These are phyloP conservation scores for Gasteruption jaculator DNA, from an alignment of 2,888 invertebrate species.

Conservation along the genomic window DNA sequence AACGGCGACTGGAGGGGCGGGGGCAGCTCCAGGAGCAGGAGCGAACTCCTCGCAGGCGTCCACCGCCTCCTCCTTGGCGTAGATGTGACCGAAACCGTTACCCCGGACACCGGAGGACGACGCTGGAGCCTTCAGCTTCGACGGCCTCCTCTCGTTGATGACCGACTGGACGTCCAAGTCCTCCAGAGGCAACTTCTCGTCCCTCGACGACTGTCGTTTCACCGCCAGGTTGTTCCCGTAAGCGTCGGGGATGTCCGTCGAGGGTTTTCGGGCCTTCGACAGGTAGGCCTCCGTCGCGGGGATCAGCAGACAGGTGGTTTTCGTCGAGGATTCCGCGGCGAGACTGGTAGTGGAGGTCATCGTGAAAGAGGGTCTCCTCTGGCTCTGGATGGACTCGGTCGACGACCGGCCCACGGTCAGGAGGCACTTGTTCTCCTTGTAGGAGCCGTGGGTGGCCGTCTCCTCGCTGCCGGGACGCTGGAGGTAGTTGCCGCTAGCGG, in stretches of 20 bases:
- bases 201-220: slow-evolving; percentile 21
- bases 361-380: slow-evolving; percentile 22
- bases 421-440: slow-evolving; percentile 33
- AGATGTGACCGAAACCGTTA: slow-evolving; percentile 30
- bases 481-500: slow-evolving; percentile 51
- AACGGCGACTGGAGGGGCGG: too few relatives aligned
- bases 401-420: slow-evolving; percentile 30
- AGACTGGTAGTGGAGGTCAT: slow-evolving; percentile 15
- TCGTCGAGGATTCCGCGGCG: slow-evolving; percentile 15
- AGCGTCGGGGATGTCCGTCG: slow-evolving; percentile 22
- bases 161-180: slow-evolving; percentile 46
- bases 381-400: slow-evolving; percentile 22
- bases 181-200: slow-evolving; percentile 24
- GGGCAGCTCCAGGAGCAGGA: too few relatives aligned
- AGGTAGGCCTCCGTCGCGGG: slow-evolving; percentile 29
- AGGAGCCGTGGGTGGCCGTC: slow-evolving; percentile 23
- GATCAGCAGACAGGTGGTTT: slow-evolving; percentile 29
- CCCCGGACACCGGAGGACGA: slow-evolving; percentile 10
- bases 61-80: slow-evolving; percentile 24
- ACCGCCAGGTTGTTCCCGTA: slow-evolving; percentile 20
- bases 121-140: slow-evolving; percentile 40
- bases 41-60: slow-evolving; percentile 15
- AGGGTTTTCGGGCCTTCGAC: slow-evolving; percentile 28
- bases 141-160: slow-evolving; percentile 47
- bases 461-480: slow-evolving; percentile 4